Evolutionary conservation across 2,797 vertebrate species (phyloP).

Genomic region (Enteromius anoplus): DNA sequence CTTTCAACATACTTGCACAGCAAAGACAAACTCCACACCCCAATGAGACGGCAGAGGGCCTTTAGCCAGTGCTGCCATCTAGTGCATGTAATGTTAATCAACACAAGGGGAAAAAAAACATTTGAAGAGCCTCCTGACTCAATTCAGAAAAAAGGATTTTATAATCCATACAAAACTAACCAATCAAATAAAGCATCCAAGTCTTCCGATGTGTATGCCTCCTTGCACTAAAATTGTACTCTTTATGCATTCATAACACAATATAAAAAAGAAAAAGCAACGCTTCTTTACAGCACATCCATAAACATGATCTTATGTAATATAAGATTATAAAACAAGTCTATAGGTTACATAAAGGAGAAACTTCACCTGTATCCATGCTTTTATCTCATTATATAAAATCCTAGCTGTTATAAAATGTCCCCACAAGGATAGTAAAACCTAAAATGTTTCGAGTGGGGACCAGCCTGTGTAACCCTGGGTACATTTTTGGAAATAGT

Average conservation of each 20-base stretch:
- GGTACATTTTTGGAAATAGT: too few species aligned
- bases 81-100: conserved; percentile 54
- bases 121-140: neutral
- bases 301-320: neutral
- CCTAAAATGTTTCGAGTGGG: too few species aligned
- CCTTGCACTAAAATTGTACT: neutral
- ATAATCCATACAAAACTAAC: neutral
- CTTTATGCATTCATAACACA: neutral
- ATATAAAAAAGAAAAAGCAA: neutral
- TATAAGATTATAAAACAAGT: neutral
- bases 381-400: neutral
- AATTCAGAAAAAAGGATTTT: neutral
- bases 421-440: too few species aligned
- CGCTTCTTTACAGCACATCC: neutral
- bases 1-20: conserved; percentile 20
- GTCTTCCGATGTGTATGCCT: neutral
- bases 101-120: neutral
- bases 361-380: neutral
- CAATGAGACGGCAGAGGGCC: conserved; percentile 20
- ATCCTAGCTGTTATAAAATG: neutral
- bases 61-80: conserved; percentile 68
- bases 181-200: neutral
- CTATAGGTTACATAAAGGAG: neutral
- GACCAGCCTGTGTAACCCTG: too few species aligned
- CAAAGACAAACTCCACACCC: conserved; percentile 26